Percentiles rank a stretch among this genome's conserved stretches.
Evolutionary conservation across 2,797 vertebrate species (phyloP).

Genomic region (Miichthys miiuy): DNA sequence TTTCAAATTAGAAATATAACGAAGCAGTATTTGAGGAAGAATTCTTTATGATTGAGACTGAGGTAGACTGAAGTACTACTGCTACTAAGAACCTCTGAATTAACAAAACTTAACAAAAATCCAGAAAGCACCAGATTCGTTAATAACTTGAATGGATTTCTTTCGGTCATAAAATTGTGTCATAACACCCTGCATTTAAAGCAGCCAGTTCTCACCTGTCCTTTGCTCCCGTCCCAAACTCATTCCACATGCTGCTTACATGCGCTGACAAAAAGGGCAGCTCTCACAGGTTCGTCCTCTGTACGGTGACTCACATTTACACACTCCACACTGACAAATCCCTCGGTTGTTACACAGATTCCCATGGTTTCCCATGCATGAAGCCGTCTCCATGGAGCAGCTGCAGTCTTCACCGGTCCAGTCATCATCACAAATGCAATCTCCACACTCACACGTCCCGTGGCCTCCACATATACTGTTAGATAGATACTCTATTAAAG

Average conservation of each 20-base stretch:
- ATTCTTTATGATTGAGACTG: background rate
- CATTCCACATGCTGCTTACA: conserved; percentile 6
- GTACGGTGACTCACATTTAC: conserved; percentile 33
- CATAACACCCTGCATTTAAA: background rate
- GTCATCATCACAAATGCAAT: conserved; percentile 30
- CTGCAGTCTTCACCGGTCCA: conserved; percentile 60
- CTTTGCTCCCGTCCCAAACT: conserved; percentile 39
- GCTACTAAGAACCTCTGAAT: no score
- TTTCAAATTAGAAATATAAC: background rate
- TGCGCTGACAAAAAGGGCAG: background rate
- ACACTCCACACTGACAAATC: conserved; percentile 43
- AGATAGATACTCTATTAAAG: background rate
- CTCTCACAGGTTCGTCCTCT: conserved; percentile 55
- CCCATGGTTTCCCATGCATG: conserved; percentile 55
- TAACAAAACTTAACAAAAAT: no score
- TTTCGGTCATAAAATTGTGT: no score
- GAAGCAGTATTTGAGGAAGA: background rate
- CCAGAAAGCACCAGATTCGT: no score
- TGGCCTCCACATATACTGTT: conserved; percentile 71
- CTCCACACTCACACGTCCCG: conserved; percentile 59
- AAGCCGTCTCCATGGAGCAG: conserved; percentile 42
- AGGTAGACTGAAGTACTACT: no score
- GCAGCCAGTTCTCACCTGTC: conserved; percentile 47
- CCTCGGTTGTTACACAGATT: conserved; percentile 57
- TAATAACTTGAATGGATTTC: background rate